Percentiles rank a stretch among this genome's conserved stretches.
phyloP scores from a whole-genome alignment of 2,797 vertebrate species.

The Arnoldichthys spilopterus region DNA sequence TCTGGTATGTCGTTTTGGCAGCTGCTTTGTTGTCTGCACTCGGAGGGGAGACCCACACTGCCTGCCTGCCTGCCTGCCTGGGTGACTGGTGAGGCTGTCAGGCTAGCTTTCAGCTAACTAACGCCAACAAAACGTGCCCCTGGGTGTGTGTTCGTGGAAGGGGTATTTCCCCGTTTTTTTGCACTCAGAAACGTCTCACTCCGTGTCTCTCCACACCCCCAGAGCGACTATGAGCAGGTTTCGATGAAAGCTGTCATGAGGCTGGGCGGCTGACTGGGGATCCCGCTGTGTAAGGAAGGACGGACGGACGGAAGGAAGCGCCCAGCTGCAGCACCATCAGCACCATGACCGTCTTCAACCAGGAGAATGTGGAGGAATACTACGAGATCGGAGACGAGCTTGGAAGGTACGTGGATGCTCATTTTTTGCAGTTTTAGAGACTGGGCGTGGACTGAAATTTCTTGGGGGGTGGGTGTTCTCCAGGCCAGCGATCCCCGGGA shows the following conservation, averaged over 20 bases:
- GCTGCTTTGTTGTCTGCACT: conserved; percentile 6
- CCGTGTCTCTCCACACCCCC: background rate
- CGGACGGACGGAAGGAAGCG: conserved; percentile 56
- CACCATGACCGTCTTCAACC: conserved; percentile 87
- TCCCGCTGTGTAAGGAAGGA: conserved; percentile 66
- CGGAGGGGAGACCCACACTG: background rate
- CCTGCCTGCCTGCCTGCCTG: too few species aligned
- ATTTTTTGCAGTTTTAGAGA: background rate
- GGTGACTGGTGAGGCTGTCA: too few species aligned
- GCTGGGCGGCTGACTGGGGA: conserved; percentile 68
- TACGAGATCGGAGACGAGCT: conserved; percentile 87
- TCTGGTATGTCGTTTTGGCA: background rate
- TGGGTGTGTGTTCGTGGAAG: background rate
- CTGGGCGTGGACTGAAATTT: conserved; percentile 28
- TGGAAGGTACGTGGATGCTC: conserved; percentile 78
- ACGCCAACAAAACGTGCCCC: background rate
- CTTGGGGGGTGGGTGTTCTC: background rate
- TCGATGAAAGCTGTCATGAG: conserved; percentile 62
- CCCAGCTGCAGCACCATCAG: conserved; percentile 56
- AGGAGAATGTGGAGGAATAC: conserved; percentile 87
- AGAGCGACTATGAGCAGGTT: conserved; percentile 61
- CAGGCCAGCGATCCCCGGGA: background rate
- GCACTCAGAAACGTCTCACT: background rate
- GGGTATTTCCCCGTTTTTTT: background rate
- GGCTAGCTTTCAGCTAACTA: background rate